Conservation (phyloP, 2,888 invertebrate genomes). For the Herminia tarsipennalis region DNA sequence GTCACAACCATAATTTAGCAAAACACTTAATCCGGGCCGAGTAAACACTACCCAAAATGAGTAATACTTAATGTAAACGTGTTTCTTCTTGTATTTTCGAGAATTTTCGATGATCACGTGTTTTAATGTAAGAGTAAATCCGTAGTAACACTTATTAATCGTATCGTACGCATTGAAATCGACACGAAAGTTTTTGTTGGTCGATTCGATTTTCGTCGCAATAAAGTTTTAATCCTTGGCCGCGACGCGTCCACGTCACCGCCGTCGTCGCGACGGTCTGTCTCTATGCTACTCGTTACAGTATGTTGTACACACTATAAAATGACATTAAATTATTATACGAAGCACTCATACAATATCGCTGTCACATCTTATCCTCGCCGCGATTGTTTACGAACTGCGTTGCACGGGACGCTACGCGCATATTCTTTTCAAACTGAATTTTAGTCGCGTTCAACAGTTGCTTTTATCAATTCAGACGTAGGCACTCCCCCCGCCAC, state of each 20-base stretch:
- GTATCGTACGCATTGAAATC: constrained; percentile 60
- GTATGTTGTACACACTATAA: constrained; percentile 56
- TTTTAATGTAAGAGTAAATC: constrained; percentile 53
- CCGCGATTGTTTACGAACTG: constrained; percentile 55
- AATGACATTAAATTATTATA: constrained; percentile 58
- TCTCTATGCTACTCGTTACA: constrained; percentile 48
- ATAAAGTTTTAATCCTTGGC: constrained; percentile 76
- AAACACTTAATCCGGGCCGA: constrained; percentile 65
- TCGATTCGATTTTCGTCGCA: constrained; percentile 72
- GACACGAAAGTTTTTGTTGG: constrained; percentile 74
- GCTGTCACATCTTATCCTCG: constrained; percentile 78
- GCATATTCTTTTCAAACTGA: constrained; percentile 76
- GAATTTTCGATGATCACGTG: constrained; percentile 79
- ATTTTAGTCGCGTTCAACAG: constrained; percentile 77
- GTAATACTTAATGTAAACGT: constrained; percentile 55
- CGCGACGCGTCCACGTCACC: constrained; percentile 79
- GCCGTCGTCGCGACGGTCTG: constrained; percentile 55
- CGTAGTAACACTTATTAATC: constrained; percentile 63
- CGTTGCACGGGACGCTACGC: constrained; percentile 59
- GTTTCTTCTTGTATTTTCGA: constrained; percentile 64
- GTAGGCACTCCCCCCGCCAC: constrained; percentile 66
- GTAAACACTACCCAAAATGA: constrained; percentile 67
- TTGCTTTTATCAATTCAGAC: constrained; percentile 83
- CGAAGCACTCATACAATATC: constrained; percentile 69
- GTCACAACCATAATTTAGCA: constrained; percentile 82